Conservation (phyloP, 2,113 vertebrate species). For the Xiphophorus hellerii region DNA sequence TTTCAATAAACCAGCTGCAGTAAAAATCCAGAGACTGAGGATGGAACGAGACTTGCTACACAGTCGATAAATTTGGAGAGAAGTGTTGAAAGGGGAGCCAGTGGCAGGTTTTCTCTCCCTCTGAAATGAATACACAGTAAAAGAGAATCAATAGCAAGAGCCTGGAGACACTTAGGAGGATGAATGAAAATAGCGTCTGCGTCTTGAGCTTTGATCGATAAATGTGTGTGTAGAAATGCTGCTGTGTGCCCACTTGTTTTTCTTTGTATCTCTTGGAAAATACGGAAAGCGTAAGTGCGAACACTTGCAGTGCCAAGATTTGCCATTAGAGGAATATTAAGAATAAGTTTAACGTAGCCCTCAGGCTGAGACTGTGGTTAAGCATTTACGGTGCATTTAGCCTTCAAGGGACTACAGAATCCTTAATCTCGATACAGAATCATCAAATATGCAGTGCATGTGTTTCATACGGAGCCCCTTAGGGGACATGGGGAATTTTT, state of each 20-base stretch:
- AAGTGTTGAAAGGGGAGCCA: constrained; percentile 49
- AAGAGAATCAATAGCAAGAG: constrained; percentile 60
- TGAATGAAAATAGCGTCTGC: constrained; percentile 62
- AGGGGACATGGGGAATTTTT: no score
- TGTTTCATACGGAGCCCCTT: background rate
- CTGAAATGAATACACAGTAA: constrained; percentile 64
- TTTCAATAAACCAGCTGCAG: constrained; percentile 23
- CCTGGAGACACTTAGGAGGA: constrained; percentile 54
- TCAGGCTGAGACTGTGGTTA: background rate
- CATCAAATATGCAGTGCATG: background rate
- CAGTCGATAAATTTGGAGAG: constrained; percentile 60
- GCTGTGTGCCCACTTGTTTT: background rate
- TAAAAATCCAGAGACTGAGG: constrained; percentile 25
- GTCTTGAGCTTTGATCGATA: constrained; percentile 52
- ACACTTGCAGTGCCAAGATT: background rate
- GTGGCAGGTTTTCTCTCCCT: constrained; percentile 46
- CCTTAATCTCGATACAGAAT: background rate
- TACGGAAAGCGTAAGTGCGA: background rate
- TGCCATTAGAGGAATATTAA: background rate
- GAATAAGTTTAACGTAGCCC: background rate
- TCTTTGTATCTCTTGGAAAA: background rate
- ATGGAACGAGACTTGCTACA: constrained; percentile 30
- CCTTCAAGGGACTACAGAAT: background rate
- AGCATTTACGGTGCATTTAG: background rate
- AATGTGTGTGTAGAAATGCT: constrained; percentile 5